Percentiles rank a stretch among this genome's conserved stretches.
phyloP scores from a whole-genome alignment of 2,113 vertebrate genomes.

The Burhinus oedicnemus region DNA sequence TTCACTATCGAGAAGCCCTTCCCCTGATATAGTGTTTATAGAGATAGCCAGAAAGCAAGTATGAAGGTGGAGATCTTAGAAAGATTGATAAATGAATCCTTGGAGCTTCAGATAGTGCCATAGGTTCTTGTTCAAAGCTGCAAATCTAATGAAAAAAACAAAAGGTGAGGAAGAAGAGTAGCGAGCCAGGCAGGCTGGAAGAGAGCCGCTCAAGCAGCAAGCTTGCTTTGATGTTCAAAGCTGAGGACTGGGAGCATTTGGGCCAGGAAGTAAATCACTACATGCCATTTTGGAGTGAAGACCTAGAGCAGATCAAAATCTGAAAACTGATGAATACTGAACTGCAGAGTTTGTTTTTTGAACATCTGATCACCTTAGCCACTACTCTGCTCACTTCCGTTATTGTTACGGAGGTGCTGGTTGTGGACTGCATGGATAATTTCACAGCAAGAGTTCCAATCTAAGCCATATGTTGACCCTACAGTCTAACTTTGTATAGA shows the following conservation, averaged over 20 bases:
- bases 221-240: background rate
- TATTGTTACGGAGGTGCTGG: background rate
- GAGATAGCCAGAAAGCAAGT: background rate
- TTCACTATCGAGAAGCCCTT: background rate
- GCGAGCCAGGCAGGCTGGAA: background rate
- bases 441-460: constrained; percentile 18
- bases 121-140: background rate
- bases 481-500: background rate
- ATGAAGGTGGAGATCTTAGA: background rate
- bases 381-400: background rate
- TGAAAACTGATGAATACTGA: background rate
- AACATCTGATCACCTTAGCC: constrained; percentile 1
- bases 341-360: background rate
- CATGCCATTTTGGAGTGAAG: background rate
- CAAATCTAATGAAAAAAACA: background rate
- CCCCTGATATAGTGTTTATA: background rate
- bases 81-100: background rate
- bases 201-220: background rate
- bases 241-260: background rate
- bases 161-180: background rate
- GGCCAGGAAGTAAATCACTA: background rate
- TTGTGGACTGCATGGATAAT: background rate
- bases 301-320: background rate
- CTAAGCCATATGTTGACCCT: constrained; percentile 26
- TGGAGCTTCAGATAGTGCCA: background rate